These are phyloP conservation scores for Tridacna gigas DNA, from an alignment of 2,888 invertebrate species.

Conservation along the genomic window DNA sequence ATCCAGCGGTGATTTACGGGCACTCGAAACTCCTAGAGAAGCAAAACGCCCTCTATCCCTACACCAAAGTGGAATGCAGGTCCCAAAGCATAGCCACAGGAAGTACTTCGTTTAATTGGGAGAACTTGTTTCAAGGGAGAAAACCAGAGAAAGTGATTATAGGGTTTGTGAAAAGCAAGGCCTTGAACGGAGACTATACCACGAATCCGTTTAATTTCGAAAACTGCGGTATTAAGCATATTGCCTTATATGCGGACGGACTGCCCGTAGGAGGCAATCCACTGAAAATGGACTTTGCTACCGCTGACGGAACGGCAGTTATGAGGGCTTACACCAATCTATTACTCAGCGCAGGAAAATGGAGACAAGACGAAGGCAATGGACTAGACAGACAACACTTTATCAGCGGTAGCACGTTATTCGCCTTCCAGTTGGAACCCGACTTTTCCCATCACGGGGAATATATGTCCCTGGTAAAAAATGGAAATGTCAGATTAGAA, in stretches of 20 bases:
- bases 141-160: conserved; percentile 34
- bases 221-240: conserved; percentile 43
- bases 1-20: conserved; percentile 20
- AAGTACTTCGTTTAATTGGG: conserved; percentile 41
- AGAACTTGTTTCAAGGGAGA: conserved; percentile 50
- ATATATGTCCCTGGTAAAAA: conserved; percentile 36
- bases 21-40: conserved; percentile 43
- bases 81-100: conserved; percentile 46
- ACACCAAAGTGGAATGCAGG: conserved; percentile 36
- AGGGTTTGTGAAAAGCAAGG: conserved; percentile 41
- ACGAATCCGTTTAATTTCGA: conserved; percentile 40
- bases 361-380: conserved; percentile 42
- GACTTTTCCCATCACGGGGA: conserved; percentile 34
- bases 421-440: conserved; percentile 41
- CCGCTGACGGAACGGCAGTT: background rate
- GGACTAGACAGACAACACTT: conserved; percentile 33
- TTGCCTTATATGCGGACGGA: conserved; percentile 48
- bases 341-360: conserved; percentile 33
- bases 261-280: conserved; percentile 51
- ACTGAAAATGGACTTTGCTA: conserved; percentile 29
- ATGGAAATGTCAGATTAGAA: conserved; percentile 30
- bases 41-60: conserved; percentile 39
- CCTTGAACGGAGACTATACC: conserved; percentile 42
- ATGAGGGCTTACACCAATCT: conserved; percentile 40
- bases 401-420: conserved; percentile 41